A percentile compares a stretch with the other conserved stretches of the same genome.
Evolutionary conservation across 2,888 invertebrate genomes (phyloP).

Genomic region (Synanthedon myopaeformis): DNA sequence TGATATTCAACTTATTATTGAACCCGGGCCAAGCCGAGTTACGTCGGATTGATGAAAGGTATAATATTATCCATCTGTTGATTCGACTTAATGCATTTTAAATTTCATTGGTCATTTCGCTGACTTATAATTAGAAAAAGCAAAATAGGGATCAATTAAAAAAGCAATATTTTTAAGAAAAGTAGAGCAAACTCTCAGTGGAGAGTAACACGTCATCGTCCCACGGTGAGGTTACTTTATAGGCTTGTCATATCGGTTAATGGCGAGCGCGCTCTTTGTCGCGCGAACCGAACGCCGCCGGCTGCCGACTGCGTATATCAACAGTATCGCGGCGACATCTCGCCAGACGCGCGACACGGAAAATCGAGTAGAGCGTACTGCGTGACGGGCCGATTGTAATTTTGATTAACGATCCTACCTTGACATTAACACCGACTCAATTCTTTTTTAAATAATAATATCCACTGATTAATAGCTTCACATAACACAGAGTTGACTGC

Average conservation of each 20-base stretch:
- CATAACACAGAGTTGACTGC: too few relatives aligned
- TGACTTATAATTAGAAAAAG: not conserved
- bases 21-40: not conserved
- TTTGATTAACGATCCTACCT: not conserved
- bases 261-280: slow-evolving; percentile 52
- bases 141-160: not conserved
- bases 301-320: slow-evolving; percentile 26
- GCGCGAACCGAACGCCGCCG: slow-evolving; percentile 14
- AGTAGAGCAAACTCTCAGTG: slow-evolving; percentile 28
- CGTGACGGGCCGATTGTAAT: not conserved
- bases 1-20: not conserved
- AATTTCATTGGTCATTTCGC: too few relatives aligned
- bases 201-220: slow-evolving; percentile 29
- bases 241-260: slow-evolving; percentile 63
- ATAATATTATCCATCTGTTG: too few relatives aligned
- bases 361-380: slow-evolving; percentile 6
- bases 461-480: too few relatives aligned
- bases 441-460: too few relatives aligned
- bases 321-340: slow-evolving; percentile 33
- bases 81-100: too few relatives aligned
- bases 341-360: slow-evolving; percentile 8
- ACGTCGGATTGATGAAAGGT: too few relatives aligned
- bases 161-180: not conserved
- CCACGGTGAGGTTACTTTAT: slow-evolving; percentile 58
- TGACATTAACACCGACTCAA: too few relatives aligned